A percentile compares a stretch with the other conserved stretches of the same genome.
phyloP scores from a whole-genome alignment of 2,888 invertebrate species.

The Chromoteleia sp. region DNA sequence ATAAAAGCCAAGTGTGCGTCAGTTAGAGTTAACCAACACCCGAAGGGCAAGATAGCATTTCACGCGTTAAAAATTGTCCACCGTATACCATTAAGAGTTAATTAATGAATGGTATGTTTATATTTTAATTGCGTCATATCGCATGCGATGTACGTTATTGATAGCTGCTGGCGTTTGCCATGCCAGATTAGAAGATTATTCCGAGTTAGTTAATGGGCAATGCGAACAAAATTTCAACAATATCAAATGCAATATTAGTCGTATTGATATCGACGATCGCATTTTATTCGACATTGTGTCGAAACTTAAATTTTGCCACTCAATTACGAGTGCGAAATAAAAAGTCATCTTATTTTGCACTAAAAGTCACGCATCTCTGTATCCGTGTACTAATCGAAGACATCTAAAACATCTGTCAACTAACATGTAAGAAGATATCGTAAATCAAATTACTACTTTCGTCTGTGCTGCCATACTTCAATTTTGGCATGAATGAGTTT shows the following conservation, averaged over 20 bases:
- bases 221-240: constrained; percentile 61
- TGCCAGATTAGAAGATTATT: constrained; percentile 81
- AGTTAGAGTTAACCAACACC: constrained; percentile 81
- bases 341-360: not conserved
- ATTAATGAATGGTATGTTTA: constrained; percentile 74
- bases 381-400: too few relatives aligned
- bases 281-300: constrained; percentile 23
- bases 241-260: constrained; percentile 52
- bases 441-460: too few relatives aligned
- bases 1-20: constrained; percentile 77
- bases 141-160: constrained; percentile 81
- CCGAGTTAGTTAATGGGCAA: constrained; percentile 78
- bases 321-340: constrained; percentile 13
- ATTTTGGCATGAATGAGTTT: too few relatives aligned
- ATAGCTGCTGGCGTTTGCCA: constrained; percentile 75
- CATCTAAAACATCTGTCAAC: too few relatives aligned
- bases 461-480: too few relatives aligned
- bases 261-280: constrained; percentile 10
- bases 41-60: constrained; percentile 74
- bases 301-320: constrained; percentile 9
- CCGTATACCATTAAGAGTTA: constrained; percentile 78
- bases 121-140: constrained; percentile 79
- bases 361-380: too few relatives aligned
- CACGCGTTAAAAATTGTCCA: constrained; percentile 73
- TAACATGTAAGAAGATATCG: too few relatives aligned